Conservation (phyloP, 2,113 vertebrate species). For the Mohoua ochrocephala region DNA sequence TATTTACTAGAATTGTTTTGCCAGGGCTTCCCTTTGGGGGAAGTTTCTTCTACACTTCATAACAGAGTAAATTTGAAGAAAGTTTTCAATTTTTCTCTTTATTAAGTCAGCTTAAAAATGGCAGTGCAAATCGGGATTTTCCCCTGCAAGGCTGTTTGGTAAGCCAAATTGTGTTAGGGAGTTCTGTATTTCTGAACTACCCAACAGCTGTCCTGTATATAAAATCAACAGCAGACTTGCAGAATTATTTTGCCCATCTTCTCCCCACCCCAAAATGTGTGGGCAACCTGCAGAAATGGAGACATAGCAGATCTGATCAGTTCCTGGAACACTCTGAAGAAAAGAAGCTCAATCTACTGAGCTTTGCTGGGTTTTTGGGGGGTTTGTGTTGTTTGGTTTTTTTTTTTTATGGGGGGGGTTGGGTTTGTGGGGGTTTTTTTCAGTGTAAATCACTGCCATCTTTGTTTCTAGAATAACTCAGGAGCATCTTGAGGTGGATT, state of each 20-base stretch:
- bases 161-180: not conserved
- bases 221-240: not conserved
- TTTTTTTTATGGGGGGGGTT: too few species aligned
- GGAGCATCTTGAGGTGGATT: not conserved
- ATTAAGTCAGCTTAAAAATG: not conserved
- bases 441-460: not conserved
- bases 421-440: too few species aligned
- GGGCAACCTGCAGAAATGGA: not conserved
- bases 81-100: not conserved
- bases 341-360: not conserved
- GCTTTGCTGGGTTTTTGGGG: too few species aligned
- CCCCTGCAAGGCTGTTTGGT: not conserved
- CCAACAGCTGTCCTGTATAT: not conserved
- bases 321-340: not conserved
- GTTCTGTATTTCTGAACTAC: not conserved
- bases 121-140: not conserved
- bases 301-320: not conserved
- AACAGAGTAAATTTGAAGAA: not conserved
- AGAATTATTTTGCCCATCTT: not conserved
- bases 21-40: not conserved
- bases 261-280: not conserved
- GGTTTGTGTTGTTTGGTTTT: too few species aligned
- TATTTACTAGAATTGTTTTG: not conserved
- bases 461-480: constrained; percentile 18
- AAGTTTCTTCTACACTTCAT: not conserved